Base-by-base conservation (phyloP, 2,113 vertebrate genomes). In the Puntigrus tetrazona region DNA sequence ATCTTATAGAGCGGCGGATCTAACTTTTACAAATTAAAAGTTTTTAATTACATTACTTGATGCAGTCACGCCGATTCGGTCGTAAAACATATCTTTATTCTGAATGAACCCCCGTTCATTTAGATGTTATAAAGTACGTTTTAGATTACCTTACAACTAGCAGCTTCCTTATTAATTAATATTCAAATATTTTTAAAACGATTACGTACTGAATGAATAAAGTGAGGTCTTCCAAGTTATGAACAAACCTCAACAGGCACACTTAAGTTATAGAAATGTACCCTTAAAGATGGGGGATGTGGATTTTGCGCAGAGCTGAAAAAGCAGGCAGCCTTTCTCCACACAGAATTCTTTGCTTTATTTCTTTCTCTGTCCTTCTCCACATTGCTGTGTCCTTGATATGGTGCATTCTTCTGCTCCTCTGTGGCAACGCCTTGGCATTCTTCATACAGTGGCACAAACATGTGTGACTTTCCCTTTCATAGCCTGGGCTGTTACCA, bases 321-420 rank as follows among this genome's bases (percentile, higher is more conserved):
- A 38, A 36, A 77, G 9, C 10, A 20, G 6, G 67, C 43, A 67
- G 65, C 67, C 67, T 81, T 31, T 67, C 38, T 50, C 78, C 59
- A 80, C 78, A 47, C 41, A 45, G 16, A 73, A 69, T 34, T 59
- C 31, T 67, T 5, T 77, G 10, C 27, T 47, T 67, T 25, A 34
- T 29, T 55, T 9, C 27, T 25, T 14, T 72, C 20, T 76, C 61
- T 41, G 47, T 13, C 7, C 50, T 43, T 36, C n/a, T 82, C 36
- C 50, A n/a, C 52, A 74, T 41, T 75, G 11, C 18, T 67, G 41
- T 73, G 86, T 73, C 87, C 89, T 88, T 92, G 83, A 74, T 25
- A 29, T 52, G 43, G 10, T 20, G 41, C 41, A 65, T 7, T 18
- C 50, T 73, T 29, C 59, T 81, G 55, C 11, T 78, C 57, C 74